A percentile compares a stretch with the other conserved stretches of the same genome.
Evolutionary conservation across 2,888 invertebrate genomes (phyloP).

Genomic region (Rhogogaster chlorosoma): DNA sequence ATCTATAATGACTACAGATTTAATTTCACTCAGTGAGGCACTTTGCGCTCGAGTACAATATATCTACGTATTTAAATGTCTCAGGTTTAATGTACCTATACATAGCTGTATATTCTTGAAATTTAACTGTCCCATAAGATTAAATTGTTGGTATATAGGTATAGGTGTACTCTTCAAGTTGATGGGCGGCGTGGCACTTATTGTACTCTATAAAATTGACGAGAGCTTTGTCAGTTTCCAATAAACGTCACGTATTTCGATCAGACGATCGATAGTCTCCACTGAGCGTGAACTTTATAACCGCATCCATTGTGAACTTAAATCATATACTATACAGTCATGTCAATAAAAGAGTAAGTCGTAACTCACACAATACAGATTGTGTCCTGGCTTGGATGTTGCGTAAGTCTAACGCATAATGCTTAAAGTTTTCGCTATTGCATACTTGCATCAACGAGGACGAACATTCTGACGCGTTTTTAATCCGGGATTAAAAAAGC

Average conservation of each 20-base stretch:
- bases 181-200: neutral
- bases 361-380: constrained; percentile 29
- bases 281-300: constrained; percentile 37
- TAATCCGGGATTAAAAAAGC: neutral
- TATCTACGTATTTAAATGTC: neutral
- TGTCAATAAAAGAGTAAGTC: constrained; percentile 12
- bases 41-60: neutral
- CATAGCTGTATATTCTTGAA: neutral
- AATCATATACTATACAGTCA: neutral
- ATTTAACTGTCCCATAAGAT: neutral
- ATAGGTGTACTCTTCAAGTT: neutral
- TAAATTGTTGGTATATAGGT: neutral
- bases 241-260: constrained; percentile 45
- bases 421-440: neutral
- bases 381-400: neutral
- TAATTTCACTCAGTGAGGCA: neutral
- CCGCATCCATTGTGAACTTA: constrained; percentile 21
- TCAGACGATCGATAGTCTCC: constrained; percentile 22
- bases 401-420: neutral
- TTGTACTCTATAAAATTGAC: constrained; percentile 20
- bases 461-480: neutral
- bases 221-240: constrained; percentile 15
- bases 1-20: neutral
- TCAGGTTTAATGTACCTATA: neutral
- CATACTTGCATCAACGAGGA: constrained; percentile 16